Evolutionary conservation across 1,140 invertebrate species (phyloP).

Genomic region (Saccostrea cuccullata): DNA sequence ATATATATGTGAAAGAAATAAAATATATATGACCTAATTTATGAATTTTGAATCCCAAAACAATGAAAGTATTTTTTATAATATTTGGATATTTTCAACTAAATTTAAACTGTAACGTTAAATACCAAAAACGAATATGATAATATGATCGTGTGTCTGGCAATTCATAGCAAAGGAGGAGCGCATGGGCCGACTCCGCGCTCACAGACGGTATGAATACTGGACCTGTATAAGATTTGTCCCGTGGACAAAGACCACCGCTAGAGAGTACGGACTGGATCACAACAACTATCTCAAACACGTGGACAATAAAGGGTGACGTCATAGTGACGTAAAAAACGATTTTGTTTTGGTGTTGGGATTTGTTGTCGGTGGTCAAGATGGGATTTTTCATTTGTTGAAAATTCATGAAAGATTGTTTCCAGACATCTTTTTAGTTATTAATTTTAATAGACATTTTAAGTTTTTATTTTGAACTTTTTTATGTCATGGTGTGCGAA

Average conservation of each 20-base stretch:
- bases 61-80: too few species aligned
- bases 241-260: conserved; percentile 39
- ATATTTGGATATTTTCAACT: too few species aligned
- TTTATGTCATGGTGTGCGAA: too few species aligned
- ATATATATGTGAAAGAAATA: too few species aligned
- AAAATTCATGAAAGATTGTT: not conserved
- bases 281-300: conserved; percentile 49
- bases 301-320: conserved; percentile 48
- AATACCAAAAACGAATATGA: too few species aligned
- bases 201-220: conserved; percentile 43
- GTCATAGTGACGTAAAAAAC: not conserved
- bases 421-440: not conserved
- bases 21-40: too few species aligned
- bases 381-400: not conserved
- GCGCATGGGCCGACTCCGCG: conserved; percentile 24
- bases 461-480: too few species aligned
- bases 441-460: too few species aligned
- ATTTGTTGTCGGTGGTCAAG: not conserved
- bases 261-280: conserved; percentile 31
- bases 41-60: too few species aligned
- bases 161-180: conserved; percentile 16
- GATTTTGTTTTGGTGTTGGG: not conserved
- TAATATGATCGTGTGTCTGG: not conserved
- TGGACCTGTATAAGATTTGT: conserved; percentile 51
- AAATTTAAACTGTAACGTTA: too few species aligned